phyloP scores from a whole-genome alignment of 1,140 invertebrate species.

The Rhagoletis zephyria region DNA sequence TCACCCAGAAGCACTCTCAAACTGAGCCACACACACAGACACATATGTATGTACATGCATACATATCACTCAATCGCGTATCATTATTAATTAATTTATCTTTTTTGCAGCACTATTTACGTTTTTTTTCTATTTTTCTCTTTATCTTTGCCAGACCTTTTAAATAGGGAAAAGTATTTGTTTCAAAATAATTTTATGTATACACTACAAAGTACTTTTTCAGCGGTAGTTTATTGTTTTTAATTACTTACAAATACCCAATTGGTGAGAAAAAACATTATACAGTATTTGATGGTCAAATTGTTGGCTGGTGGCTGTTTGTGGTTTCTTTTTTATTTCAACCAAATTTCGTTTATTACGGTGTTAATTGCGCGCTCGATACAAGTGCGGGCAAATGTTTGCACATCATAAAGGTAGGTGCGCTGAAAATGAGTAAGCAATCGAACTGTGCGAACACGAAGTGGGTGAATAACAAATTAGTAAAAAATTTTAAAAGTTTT shows the following conservation, averaged over 20 bases:
- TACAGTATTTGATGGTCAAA: slow-evolving; percentile 8
- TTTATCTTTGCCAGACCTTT: neutral
- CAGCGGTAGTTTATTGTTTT: neutral
- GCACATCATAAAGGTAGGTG: neutral
- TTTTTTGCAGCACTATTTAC: neutral
- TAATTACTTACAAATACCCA: slow-evolving; percentile 72
- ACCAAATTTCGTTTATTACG: slow-evolving; percentile 24
- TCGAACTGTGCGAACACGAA: neutral
- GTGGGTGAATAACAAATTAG: neutral
- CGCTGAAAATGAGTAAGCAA: neutral
- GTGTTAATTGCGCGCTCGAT: neutral
- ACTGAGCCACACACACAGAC: neutral
- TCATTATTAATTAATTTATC: neutral
- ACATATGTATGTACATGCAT: neutral
- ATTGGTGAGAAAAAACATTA: slow-evolving; percentile 69
- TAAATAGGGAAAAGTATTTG: slow-evolving; percentile 1
- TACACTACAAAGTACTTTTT: slow-evolving; percentile 29
- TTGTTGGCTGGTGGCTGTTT: neutral
- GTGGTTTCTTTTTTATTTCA: neutral
- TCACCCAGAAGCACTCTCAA: neutral
- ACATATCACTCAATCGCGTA: neutral
- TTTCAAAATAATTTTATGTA: neutral
- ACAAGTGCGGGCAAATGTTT: neutral
- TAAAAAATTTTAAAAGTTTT: neutral
- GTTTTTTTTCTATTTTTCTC: neutral